Percentiles rank a stretch among this genome's conserved stretches.
Conservation (phyloP, 2,113 vertebrate species). For the Anseranas semipalmata region DNA sequence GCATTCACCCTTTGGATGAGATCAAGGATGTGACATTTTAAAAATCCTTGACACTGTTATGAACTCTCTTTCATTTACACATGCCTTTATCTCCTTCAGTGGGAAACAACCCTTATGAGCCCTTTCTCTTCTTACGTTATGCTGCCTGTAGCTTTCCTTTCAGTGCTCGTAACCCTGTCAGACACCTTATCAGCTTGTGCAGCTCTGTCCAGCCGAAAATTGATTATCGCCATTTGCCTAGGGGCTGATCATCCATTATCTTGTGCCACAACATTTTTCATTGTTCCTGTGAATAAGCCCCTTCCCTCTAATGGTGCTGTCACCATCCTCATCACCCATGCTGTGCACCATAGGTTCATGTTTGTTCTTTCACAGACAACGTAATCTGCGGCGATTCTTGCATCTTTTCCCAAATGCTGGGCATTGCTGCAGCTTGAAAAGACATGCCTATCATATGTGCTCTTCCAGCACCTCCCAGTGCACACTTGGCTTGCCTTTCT, state of each 20-base stretch:
- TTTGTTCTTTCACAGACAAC: neutral
- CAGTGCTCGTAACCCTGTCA: neutral
- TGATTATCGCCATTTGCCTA: slow-evolving; percentile 28
- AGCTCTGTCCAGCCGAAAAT: slow-evolving; percentile 5
- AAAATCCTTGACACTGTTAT: neutral
- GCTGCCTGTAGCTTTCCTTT: slow-evolving; percentile 5
- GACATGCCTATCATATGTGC: accelerated
- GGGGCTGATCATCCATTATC: neutral
- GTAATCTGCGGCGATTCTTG: neutral
- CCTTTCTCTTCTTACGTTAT: neutral
- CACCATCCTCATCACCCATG: neutral
- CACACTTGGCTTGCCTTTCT: neutral
- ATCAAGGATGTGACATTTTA: slow-evolving; percentile 13
- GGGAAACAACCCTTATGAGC: neutral
- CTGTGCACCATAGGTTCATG: neutral
- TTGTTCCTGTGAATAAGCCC: neutral
- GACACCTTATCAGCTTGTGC: slow-evolving; percentile 7
- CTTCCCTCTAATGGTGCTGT: neutral
- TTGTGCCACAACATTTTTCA: neutral
- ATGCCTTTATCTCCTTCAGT: neutral
- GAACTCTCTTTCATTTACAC: neutral
- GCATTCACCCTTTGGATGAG: neutral
- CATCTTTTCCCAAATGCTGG: neutral
- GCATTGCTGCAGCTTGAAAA: neutral
- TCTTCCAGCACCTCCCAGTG: neutral